Base-by-base conservation (phyloP, 2,888 invertebrate genomes). In the Xanthostigma xanthostigma region DNA sequence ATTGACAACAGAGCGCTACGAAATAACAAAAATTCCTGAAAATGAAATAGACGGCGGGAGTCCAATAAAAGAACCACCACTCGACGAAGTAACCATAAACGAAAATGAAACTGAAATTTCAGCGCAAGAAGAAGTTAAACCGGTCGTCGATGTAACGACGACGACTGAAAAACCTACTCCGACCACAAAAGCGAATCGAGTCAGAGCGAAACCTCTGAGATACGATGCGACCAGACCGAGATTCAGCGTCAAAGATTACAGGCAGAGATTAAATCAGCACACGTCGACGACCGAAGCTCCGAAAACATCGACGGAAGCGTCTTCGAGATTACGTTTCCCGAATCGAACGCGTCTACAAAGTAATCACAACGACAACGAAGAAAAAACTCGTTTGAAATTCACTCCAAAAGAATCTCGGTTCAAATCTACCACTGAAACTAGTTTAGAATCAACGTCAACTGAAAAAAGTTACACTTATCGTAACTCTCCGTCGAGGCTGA, bases 221-320 rank as follows among this genome's bases (percentile, higher is more conserved):
- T 76, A 71, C 52, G 68, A 76, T 49, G 57, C 65, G 1, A 79
- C 79, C 45, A 68, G 85, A 46, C 84, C 84, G 2, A 70, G 80
- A 53, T 85, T 85, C 62, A 86, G 84, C 59, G 78, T 85, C 4
- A 84, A 84, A 63, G 84, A 85, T 54, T 84, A 84, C 61, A 77
- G 79, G 59, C 81, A 74, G 55, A 69, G 81, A 51, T 62, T 82
- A 45, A 78, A 74, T 56, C 64, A 65, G 51, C 61, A 63, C 49
- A 72, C 76, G 0, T 72, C 75, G 8, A 67, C 67, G 45, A 67
- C 69, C 17, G 69, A 70, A 13, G 71, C 45, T 53, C 0, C 51
- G 53, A 10, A 68, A 65, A 57, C 59, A 5, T 53, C 64, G 27
- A 57, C 62, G 1, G 58, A 62, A 14, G 64, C 63, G 8, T 55